These are phyloP conservation scores for Pithys albifrons DNA, from an alignment of 2,113 vertebrate genomes.

Conservation along the genomic window DNA sequence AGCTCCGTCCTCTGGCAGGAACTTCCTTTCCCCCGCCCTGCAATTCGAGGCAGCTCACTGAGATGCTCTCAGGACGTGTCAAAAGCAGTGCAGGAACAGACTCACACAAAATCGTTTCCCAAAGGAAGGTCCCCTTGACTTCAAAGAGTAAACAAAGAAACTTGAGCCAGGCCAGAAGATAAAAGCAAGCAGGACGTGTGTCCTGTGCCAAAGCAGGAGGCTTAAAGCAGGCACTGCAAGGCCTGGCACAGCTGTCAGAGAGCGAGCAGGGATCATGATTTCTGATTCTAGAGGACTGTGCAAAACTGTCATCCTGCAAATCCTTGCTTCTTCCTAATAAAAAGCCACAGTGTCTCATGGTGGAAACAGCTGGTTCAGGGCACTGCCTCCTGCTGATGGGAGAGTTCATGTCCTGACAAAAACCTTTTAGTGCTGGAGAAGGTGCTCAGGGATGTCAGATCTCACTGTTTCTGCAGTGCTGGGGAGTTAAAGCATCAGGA, in stretches of 20 bases:
- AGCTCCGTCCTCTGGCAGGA: neutral
- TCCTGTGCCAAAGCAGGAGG: neutral
- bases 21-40: neutral
- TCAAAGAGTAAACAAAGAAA: neutral
- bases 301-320: neutral
- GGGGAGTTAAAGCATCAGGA: neutral
- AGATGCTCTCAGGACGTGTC: neutral
- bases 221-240: neutral
- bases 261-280: fast-evolving
- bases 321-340: neutral
- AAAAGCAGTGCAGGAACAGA: neutral
- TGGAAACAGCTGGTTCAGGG: neutral
- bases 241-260: neutral
- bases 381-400: neutral
- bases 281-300: neutral
- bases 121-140: neutral
- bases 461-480: neutral
- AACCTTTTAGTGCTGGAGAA: neutral
- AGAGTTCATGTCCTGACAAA: neutral
- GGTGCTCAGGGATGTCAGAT: neutral
- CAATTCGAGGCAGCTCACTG: neutral
- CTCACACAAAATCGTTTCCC: neutral
- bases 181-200: neutral
- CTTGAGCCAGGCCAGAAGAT: neutral
- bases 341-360: neutral